Evolutionary conservation across 1,140 invertebrate species (phyloP), one percentile per base, ranked within the genome.

Genomic region (Coenobita brevimanus): DNA sequence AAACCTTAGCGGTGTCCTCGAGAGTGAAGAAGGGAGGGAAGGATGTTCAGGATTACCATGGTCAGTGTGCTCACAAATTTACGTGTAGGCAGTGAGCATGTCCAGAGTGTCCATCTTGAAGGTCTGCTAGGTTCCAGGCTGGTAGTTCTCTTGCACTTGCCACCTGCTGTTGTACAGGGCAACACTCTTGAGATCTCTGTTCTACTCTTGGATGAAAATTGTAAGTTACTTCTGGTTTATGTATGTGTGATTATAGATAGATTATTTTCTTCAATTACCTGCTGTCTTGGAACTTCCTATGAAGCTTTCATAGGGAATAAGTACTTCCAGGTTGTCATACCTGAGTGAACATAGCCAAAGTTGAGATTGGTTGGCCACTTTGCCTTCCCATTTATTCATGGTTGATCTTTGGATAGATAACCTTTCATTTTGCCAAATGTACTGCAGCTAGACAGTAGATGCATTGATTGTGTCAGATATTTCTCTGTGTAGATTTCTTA

Each of bases 81-180:
- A 27, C 27, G 62, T 69, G 85, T 81, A 81, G 76, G 85, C 85
- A 81, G 85, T 69, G 85, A 81, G 43, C 85, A 81, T 81, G 85
- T 80, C 85, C 85, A 87, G 76, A 24, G 84, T 69, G 84, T 80
- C 85, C 85, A 87, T 87, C 85, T 87, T 87, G 82, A 64, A 83
- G 71, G 71, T 78, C 82, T 78, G 73, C 46, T 76, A 57, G 33
- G 57, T 54, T 64, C 81, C 24, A 43, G 50, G 21, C 27, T 50
- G 43, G 46, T 10, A 17, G n/a, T 80, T 3, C 1, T 76, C 21
- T 54, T 50, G n/a, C 3, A 50, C 46, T 50, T 50, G 46, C 46
- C 6, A 50, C 46, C 46, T 50, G 46, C 46, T 50, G 46, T 17
- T 50, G 17, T 17, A 50, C 46, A 6, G 46, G 17, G 46, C 17